These are phyloP conservation scores for Pristionchus arcanus DNA, from an alignment of 2,888 invertebrate genomes.

Conservation along the genomic window DNA sequence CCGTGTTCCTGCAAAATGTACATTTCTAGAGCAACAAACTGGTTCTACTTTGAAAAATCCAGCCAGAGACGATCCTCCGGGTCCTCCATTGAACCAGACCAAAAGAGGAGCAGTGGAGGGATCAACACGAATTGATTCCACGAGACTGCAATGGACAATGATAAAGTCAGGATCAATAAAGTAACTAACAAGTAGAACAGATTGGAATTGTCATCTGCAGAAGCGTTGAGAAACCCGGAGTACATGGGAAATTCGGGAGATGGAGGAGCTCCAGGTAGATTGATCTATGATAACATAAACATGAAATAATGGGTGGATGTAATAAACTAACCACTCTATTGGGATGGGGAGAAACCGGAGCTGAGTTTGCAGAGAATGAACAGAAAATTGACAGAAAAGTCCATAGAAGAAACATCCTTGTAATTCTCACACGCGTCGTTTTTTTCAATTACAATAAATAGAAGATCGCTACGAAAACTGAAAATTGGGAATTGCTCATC, in stretches of 20 bases:
- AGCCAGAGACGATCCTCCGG: neutral
- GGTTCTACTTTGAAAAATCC: neutral
- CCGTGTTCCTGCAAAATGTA: neutral
- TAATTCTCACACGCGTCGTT: too few relatives aligned
- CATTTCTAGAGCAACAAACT: neutral
- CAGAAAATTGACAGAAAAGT: neutral
- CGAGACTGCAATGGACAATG: neutral
- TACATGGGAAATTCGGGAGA: neutral
- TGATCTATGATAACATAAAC: neutral
- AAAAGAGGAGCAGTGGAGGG: neutral
- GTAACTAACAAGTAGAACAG: neutral
- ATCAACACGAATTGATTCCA: constrained; percentile 7
- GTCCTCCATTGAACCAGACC: constrained; percentile 28
- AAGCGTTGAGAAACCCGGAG: constrained; percentile 1
- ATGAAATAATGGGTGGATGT: neutral
- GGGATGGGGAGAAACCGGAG: neutral
- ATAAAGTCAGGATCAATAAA: too few relatives aligned
- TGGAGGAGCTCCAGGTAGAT: neutral
- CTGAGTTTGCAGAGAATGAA: neutral
- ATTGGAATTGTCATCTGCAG: neutral
- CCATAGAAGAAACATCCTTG: too few relatives aligned
- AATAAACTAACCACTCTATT: neutral
- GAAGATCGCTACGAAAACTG: too few relatives aligned
- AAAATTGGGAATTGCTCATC: too few relatives aligned
- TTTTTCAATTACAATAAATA: too few relatives aligned